Conservation (phyloP, 92 coral and sea anemone genomes). For the Metridium senile region DNA sequence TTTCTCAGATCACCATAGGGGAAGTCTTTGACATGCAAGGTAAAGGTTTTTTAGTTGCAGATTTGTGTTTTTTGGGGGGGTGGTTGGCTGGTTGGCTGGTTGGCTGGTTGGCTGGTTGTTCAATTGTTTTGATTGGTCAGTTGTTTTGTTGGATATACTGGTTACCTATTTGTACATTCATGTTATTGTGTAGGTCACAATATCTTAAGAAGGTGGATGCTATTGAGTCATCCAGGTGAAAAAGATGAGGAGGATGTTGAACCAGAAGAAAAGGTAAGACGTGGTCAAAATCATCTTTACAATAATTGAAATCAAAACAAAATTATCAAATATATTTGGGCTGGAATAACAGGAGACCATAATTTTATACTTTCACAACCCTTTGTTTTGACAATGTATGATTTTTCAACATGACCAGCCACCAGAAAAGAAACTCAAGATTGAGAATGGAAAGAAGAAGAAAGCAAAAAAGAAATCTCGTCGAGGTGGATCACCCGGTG, state of each 20-base stretch:
- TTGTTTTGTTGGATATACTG: neutral
- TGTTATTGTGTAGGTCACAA: conserved; percentile 57
- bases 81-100: neutral
- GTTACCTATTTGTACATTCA: neutral
- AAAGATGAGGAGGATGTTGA: conserved; percentile 58
- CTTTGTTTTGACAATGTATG: no score
- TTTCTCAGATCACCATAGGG: conserved; percentile 41
- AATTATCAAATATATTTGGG: no score
- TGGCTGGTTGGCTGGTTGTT: neutral
- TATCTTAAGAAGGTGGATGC: conserved; percentile 77
- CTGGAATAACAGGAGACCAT: no score
- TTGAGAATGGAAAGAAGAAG: conserved; percentile 8
- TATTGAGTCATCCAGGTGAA: conserved; percentile 58
- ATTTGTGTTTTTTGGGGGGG: neutral
- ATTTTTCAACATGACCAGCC: no score
- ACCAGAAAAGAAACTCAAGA: neutral
- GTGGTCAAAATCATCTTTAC: neutral
- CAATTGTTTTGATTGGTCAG: neutral
- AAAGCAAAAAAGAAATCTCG: conserved; percentile 54
- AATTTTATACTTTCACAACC: no score
- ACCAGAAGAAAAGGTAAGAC: conserved; percentile 10
- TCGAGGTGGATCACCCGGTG: conserved; percentile 73
- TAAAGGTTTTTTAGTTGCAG: conserved; percentile 3
- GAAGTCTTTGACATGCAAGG: conserved; percentile 59
- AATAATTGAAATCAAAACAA: no score